Percentiles rank a stretch among this genome's conserved stretches.
These are phyloP conservation scores for Trichonephila inaurata DNA, from an alignment of 1,140 invertebrate genomes.

Conservation along the genomic window DNA sequence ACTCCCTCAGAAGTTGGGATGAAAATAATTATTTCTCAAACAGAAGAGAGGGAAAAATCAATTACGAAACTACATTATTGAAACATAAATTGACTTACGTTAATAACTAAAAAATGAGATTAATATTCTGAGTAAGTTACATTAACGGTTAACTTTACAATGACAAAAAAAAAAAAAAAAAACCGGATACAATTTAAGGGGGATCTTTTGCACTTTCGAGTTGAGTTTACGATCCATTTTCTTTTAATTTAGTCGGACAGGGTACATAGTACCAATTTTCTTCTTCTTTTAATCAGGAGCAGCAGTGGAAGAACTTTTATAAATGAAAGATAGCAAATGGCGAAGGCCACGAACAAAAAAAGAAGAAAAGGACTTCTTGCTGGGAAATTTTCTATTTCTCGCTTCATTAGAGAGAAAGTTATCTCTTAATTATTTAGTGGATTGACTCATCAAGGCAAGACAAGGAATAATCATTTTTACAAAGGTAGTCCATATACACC, in stretches of 20 bases:
- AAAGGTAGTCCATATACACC: neutral
- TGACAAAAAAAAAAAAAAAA: neutral
- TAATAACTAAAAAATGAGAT: conserved; percentile 20
- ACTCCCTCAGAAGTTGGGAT: neutral
- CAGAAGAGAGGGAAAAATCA: neutral
- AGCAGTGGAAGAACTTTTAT: conserved; percentile 16
- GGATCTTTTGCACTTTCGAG: neutral
- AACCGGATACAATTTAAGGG: neutral
- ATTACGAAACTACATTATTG: neutral
- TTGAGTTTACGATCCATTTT: neutral
- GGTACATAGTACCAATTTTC: neutral
- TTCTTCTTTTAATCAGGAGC: neutral
- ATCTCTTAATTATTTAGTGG: conserved; percentile 36
- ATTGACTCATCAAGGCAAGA: conserved; percentile 43
- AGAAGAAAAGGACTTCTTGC: neutral
- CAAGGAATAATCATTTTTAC: neutral
- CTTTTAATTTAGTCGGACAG: neutral
- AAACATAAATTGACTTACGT: conserved; percentile 30
- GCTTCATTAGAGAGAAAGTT: conserved; percentile 26
- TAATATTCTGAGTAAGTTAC: conserved; percentile 6
- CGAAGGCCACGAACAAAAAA: neutral
- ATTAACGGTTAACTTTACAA: neutral
- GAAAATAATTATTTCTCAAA: neutral
- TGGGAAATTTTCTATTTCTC: conserved; percentile 2
- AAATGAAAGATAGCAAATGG: neutral